Conservation (phyloP, 92 coral and sea anemone species). For the Desmophyllum pertusum region DNA sequence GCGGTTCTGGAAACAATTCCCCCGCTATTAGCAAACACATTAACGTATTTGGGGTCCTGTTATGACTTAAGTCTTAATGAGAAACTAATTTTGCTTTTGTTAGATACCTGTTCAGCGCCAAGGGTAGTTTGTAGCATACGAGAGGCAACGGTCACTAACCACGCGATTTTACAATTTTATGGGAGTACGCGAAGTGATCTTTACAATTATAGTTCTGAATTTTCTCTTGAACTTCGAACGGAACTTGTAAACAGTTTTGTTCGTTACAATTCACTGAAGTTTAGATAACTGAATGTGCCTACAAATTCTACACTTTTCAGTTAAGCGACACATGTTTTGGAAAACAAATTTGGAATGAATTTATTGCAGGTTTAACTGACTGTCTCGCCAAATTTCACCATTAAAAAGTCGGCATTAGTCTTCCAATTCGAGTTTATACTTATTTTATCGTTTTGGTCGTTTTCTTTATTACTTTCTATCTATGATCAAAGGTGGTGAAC, state of each 20-base stretch:
- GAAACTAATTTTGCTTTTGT: background rate
- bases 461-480: background rate
- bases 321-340: no score
- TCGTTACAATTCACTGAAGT: background rate
- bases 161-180: background rate
- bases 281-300: background rate
- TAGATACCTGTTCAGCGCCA: background rate
- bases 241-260: background rate
- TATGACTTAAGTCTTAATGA: conserved; percentile 4
- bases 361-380: no score
- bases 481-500: background rate
- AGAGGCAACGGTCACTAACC: background rate
- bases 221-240: background rate
- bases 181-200: background rate
- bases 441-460: background rate
- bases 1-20: conserved; percentile 25
- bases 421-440: background rate
- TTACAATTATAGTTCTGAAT: background rate
- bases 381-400: no score
- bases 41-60: background rate
- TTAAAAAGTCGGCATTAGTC: no score
- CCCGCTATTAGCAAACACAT: background rate
- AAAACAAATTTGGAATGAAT: no score
- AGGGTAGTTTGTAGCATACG: background rate
- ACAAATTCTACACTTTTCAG: background rate